Conservation (phyloP, 1,140 invertebrate species). For the Megathymus violae region DNA sequence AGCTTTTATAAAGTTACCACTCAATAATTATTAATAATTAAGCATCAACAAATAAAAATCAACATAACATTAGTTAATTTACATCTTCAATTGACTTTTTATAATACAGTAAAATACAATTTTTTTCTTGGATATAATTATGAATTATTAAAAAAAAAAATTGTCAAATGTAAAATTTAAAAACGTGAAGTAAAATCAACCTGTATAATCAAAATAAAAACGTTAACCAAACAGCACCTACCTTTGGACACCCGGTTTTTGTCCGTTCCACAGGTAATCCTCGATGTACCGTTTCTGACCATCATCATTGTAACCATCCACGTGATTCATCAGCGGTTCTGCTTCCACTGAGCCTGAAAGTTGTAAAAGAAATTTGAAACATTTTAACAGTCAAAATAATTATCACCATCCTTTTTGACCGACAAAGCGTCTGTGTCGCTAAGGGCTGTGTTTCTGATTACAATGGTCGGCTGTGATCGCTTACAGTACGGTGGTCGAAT, state of each 20-base stretch:
- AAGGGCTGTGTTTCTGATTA: too few relatives aligned
- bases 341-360: constrained; percentile 85
- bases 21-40: constrained; percentile 1
- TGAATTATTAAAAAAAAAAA: constrained; percentile 4
- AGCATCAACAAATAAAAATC: neutral
- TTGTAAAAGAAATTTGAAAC: neutral
- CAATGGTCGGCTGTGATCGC: too few relatives aligned
- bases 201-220: neutral
- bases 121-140: too few relatives aligned
- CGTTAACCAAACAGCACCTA: constrained; percentile 34
- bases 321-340: constrained; percentile 90
- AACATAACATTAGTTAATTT: too few relatives aligned
- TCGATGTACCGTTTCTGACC: constrained; percentile 85
- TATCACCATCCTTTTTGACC: too few relatives aligned
- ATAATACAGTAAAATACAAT: neutral
- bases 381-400: too few relatives aligned
- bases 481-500: too few relatives aligned
- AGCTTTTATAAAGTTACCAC: neutral
- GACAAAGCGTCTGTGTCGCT: too few relatives aligned
- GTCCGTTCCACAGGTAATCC: constrained; percentile 79
- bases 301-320: constrained; percentile 85
- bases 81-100: too few relatives aligned
- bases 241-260: constrained; percentile 77
- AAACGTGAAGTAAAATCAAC: constrained; percentile 28
- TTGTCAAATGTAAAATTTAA: constrained; percentile 1